phyloP scores from a whole-genome alignment of 2,113 vertebrate genomes.

The Oreochromis tanganicae region DNA sequence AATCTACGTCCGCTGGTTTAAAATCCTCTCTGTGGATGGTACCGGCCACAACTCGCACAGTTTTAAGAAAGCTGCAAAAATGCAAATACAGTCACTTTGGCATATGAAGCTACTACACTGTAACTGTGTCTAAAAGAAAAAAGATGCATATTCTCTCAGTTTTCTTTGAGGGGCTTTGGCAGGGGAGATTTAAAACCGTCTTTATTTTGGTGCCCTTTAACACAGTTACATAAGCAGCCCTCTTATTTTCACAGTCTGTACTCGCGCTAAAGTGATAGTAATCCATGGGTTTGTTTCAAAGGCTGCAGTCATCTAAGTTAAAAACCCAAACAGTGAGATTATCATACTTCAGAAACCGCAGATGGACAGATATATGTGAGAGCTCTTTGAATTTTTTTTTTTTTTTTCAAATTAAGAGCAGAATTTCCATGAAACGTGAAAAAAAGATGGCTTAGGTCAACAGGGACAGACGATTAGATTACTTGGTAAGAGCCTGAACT shows the following conservation, averaged over 20 bases:
- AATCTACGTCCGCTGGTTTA: neutral
- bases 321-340: constrained; percentile 29
- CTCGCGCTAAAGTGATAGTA: neutral
- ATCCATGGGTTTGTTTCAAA: constrained; percentile 17
- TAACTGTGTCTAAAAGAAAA: neutral
- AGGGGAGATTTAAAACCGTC: neutral
- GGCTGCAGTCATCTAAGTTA: neutral
- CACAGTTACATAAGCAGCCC: neutral
- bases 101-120: neutral
- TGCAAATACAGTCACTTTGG: neutral
- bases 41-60: neutral
- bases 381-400: neutral
- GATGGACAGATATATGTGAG: constrained; percentile 30
- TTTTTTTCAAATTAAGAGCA: constrained; percentile 26
- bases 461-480: neutral
- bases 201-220: neutral
- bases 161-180: neutral
- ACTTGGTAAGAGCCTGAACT: neutral
- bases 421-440: constrained; percentile 23
- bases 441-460: neutral
- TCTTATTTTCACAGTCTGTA: neutral
- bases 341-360: neutral
- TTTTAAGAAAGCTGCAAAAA: neutral
- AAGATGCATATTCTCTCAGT: neutral
- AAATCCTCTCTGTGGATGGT: constrained; percentile 8